phyloP scores from a whole-genome alignment of 1,140 invertebrate genomes.

The Drusus annulatus region DNA sequence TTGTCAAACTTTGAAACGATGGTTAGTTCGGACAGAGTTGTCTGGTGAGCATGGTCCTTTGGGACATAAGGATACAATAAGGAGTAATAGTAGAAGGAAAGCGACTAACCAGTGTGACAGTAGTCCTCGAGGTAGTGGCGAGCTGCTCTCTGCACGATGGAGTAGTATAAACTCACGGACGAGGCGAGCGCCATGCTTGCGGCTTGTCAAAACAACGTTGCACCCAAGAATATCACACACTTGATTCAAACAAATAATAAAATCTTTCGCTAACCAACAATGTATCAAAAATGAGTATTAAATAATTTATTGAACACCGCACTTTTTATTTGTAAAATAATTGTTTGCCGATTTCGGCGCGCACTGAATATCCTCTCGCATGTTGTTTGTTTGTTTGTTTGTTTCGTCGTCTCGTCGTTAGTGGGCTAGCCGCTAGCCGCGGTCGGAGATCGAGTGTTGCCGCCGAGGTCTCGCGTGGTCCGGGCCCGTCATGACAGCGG shows the following conservation, averaged over 20 bases:
- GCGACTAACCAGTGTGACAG: constrained; percentile 68
- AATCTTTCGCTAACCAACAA: constrained; percentile 34
- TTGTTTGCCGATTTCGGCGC: constrained; percentile 23
- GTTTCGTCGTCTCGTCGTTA: neutral
- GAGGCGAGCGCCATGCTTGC: constrained; percentile 70
- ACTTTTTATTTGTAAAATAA: constrained; percentile 27
- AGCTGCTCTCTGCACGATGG: constrained; percentile 70
- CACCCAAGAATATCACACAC: constrained; percentile 41
- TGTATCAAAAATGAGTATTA: neutral
- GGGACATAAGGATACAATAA: neutral
- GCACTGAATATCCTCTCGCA: constrained; percentile 7
- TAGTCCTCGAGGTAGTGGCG: constrained; percentile 71
- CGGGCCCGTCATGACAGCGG: too few relatives aligned
- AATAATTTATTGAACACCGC: constrained; percentile 35
- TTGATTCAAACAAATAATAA: constrained; percentile 33
- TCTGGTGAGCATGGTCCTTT: neutral
- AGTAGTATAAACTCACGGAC: constrained; percentile 72
- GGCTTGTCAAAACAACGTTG: constrained; percentile 51
- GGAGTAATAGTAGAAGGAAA: neutral
- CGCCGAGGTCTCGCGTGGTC: too few relatives aligned
- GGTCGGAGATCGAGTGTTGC: too few relatives aligned
- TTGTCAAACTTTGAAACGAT: too few relatives aligned
- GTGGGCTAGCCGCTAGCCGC: too few relatives aligned
- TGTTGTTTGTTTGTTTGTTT: constrained; percentile 3
- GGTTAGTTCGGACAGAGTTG: too few relatives aligned